Evolutionary conservation across 2,888 invertebrate species (phyloP), one percentile per base, ranked within the genome.

Genomic region (Drosophila yooni): DNA sequence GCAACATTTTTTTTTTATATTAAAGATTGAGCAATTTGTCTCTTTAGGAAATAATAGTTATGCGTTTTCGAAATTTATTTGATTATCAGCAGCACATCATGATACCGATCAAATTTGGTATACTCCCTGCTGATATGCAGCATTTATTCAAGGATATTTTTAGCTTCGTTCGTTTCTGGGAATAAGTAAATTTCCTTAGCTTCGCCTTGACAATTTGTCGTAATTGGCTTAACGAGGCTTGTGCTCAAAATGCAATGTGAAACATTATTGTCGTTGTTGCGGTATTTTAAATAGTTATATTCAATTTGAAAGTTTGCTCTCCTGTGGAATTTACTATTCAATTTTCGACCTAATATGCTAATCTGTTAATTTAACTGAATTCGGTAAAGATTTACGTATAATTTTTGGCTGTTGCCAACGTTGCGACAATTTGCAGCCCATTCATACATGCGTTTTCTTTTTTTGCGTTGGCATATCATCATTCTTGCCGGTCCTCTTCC

Each of bases 191-290:
- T 51, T 29, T 27, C 27, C 21, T 65, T 34, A 27, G 64, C 40
- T 51, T 73, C 57, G 58, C 59, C 83, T 58, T 75, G 81, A 74
- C 83, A 81, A 74, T 74, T 74, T 78, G 54, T 61, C 52, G 58
- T 83, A 83, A 81, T 81, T 81, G 81, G 71, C 69, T 74, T 72
- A 71, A 63, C 78, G 83, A 74, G 74, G 83, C 60, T 77, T 81
- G 54, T 62, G 54, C 61, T 51, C 46, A 64, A 57, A 57, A 70
- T 67, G 54, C 77, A 71, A 70, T 69, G 57, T 70, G 36, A 43
- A 43, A 53, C 56, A 61, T 57, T 59, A 46, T 56, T 62, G 51
- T 31, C 36, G 34, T 25, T 34, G 18, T 53, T 76, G 72, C 53
- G 36, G 29, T 58, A 58, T 74, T 63, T 82, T 53, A 53, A 74